These are phyloP conservation scores for Bryconaethiops microstoma DNA, from an alignment of 2,797 vertebrate species.

Conservation along the genomic window DNA sequence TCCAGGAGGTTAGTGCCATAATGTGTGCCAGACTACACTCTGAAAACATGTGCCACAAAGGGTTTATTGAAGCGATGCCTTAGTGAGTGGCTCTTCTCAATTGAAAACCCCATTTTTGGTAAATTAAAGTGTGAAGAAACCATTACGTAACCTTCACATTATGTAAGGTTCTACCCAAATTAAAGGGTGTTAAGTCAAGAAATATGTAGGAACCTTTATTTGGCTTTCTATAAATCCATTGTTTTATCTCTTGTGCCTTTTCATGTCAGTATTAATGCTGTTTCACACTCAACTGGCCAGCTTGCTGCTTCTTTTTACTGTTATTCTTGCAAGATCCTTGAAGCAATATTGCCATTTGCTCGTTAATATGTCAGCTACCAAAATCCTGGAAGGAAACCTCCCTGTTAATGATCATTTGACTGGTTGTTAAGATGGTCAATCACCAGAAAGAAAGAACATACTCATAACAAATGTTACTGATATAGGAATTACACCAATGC, in stretches of 20 bases:
- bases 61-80: slow-evolving; percentile 12
- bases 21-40: slow-evolving; percentile 51
- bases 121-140: background rate
- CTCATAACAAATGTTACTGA: background rate
- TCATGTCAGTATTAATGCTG: slow-evolving; percentile 66
- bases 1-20: slow-evolving; percentile 40
- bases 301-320: background rate
- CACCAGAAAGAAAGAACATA: background rate
- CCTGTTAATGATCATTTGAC: slow-evolving; percentile 3
- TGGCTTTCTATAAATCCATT: too few relatives aligned
- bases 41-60: slow-evolving; percentile 61
- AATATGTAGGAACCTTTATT: background rate
- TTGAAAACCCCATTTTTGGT: background rate
- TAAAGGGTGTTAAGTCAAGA: background rate
- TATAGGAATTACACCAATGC: background rate
- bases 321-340: background rate
- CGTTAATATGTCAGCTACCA: slow-evolving; percentile 12
- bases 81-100: background rate
- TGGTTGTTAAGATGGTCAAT: slow-evolving; percentile 22
- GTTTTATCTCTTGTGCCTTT: slow-evolving; percentile 20
- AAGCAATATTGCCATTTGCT: background rate
- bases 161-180: background rate
- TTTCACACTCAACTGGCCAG: background rate
- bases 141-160: background rate
- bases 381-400: slow-evolving; percentile 10